Percentiles rank a stretch among this genome's conserved stretches.
Conservation (phyloP, 2,113 vertebrate genomes). For the Clupea harengus region DNA sequence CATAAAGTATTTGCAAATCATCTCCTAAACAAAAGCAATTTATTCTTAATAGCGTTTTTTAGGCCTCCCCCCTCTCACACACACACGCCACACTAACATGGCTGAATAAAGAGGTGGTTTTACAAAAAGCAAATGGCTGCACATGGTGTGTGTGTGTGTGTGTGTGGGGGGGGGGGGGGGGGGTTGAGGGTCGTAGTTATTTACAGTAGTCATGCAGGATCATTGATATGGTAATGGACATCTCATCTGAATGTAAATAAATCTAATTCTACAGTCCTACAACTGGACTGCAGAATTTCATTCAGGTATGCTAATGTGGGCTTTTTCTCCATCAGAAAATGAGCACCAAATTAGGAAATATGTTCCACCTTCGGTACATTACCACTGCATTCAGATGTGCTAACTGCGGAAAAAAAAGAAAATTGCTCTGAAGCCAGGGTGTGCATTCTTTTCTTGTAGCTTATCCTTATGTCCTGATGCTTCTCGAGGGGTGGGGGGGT, state of each 20-base stretch:
- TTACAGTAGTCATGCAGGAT: conserved; percentile 7
- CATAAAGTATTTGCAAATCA: conserved; percentile 57
- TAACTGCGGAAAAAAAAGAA: background rate
- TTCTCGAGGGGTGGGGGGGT: conserved; percentile 19
- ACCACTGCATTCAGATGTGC: background rate
- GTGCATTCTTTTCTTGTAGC: background rate
- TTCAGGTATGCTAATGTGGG: conserved; percentile 3
- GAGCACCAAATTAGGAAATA: background rate
- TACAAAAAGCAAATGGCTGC: conserved; percentile 24
- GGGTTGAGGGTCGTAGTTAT: background rate
- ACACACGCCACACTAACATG: conserved; percentile 1
- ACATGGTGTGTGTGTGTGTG: conserved; percentile 22
- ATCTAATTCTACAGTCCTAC: background rate
- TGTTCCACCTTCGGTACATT: background rate
- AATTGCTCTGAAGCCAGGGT: background rate
- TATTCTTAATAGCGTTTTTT: conserved; percentile 40
- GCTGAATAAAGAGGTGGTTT: conserved; percentile 28
- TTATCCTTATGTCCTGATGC: background rate
- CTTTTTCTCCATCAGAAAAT: background rate
- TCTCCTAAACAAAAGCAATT: conserved; percentile 64
- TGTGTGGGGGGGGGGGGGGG: background rate
- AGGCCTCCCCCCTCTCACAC: conserved; percentile 24
- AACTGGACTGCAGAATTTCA: background rate
- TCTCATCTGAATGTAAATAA: conserved; percentile 18
- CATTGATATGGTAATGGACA: conserved; percentile 11